A percentile compares a stretch with the other conserved stretches of the same genome.
phyloP scores from a whole-genome alignment of 2,113 vertebrate species.

The Tauraco erythrolophus region DNA sequence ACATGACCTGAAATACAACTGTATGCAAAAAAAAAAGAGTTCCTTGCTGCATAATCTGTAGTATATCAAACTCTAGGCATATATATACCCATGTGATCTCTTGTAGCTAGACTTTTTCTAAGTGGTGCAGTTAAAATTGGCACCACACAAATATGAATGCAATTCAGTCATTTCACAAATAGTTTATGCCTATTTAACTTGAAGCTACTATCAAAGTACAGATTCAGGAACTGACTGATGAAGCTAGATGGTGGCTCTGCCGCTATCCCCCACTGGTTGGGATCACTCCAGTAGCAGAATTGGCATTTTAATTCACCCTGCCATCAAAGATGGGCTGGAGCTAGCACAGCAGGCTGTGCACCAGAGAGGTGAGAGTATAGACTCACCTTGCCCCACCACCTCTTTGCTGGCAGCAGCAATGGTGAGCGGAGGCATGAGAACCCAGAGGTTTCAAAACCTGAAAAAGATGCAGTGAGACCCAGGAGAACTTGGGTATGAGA shows the following conservation, averaged over 20 bases:
- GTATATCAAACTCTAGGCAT: not conserved
- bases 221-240: not conserved
- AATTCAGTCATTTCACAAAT: not conserved
- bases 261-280: rapidly evolving
- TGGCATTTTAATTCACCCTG: not conserved
- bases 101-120: not conserved
- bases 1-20: not conserved
- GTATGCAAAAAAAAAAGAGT: not conserved
- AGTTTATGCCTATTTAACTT: not conserved
- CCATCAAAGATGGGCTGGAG: not conserved
- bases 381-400: not conserved
- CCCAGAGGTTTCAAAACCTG: not conserved
- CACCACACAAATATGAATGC: not conserved
- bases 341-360: not conserved
- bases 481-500: not conserved
- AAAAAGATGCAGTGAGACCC: not conserved
- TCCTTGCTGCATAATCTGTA: not conserved
- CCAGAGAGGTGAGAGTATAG: not conserved
- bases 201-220: not conserved
- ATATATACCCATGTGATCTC: not conserved
- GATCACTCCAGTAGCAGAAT: not conserved
- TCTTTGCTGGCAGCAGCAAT: not conserved
- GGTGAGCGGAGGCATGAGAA: not conserved
- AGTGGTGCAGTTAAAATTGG: not conserved
- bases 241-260: not conserved